Evolutionary conservation across 2,888 invertebrate genomes (phyloP).

Genomic region (Linnaemya tessellans): DNA sequence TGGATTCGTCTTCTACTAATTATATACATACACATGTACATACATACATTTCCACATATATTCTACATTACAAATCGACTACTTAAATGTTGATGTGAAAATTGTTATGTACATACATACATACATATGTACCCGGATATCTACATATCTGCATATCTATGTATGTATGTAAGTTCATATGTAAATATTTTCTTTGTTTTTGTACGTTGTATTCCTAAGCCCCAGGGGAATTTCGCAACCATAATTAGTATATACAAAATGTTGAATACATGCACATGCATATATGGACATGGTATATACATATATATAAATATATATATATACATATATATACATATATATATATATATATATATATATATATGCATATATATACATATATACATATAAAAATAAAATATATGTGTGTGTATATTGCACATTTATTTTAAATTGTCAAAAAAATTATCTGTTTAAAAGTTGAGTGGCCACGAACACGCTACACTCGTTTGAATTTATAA

Average conservation of each 20-base stretch:
- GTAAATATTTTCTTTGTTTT: constrained; percentile 18
- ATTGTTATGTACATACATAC: no score
- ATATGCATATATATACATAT: background rate
- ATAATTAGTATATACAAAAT: constrained; percentile 21
- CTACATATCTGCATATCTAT: no score
- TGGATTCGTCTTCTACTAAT: no score
- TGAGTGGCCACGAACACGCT: background rate
- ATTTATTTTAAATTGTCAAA: constrained; percentile 29
- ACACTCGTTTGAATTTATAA: background rate
- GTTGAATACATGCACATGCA: background rate
- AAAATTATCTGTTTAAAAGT: constrained; percentile 10
- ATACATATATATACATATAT: background rate
- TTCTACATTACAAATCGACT: constrained; percentile 23
- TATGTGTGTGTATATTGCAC: background rate
- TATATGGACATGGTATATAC: background rate
- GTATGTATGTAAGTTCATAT: background rate
- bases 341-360: background rate
- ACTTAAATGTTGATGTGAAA: constrained; percentile 27
- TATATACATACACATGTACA: background rate
- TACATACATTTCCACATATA: background rate
- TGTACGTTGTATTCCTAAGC: constrained; percentile 17
- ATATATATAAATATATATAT: background rate
- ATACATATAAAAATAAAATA: no score
- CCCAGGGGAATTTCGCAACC: constrained; percentile 21
- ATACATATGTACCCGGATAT: background rate